Evolutionary conservation across 2,888 invertebrate genomes (phyloP), one percentile per base, ranked within the genome.

Genomic region (Spatulosminthurus flaviceps): DNA sequence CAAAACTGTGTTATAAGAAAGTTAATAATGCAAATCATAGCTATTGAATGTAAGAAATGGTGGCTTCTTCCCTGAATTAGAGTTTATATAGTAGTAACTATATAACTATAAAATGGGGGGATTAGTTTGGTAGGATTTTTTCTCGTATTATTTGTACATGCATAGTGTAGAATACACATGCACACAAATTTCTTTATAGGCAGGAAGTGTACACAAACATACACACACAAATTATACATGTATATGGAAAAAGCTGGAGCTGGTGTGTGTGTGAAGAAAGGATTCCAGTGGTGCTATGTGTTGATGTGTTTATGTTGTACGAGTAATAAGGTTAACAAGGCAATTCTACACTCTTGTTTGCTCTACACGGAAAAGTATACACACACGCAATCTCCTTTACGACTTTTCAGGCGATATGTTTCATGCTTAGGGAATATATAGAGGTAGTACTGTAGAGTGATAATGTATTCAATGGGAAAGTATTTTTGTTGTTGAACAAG

Each of bases 261-360:
- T 29, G 4, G 21, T 16, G 22, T n/a, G 13, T 69, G 26, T 16
- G 29, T 21, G 67, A 28, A 26, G 67, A 67, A 13, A 22, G 41
- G 34, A 71, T 41, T 41, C 41, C 70, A 71, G 41, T 22, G 70
- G 70, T 71, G 70, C 19, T 29, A n/a, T 13, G 13, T 22, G 21
- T 71, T 71, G 70, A 71, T 41, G 22, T 71, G 70, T 71, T 71
- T 71, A 71, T 71, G 70, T 71, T 71, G 24, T 21, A 64, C 22
- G 7, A 9, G 64, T 64, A 29, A 41, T 71, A 42, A 71, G 70
- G 70, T 71, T 71, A 71, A 71, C 70, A 71, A 71, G 70, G 41
- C 41, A 42, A 71, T 71, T 71, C 41, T 71, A 4, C 51, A 51
- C 16, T 51, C 51, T 51, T 51, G 51, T 51, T 51, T 51, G 51